Conservation (phyloP, 53 echinoderm and acorn worm genomes). For the Apostichopus leukothele region DNA sequence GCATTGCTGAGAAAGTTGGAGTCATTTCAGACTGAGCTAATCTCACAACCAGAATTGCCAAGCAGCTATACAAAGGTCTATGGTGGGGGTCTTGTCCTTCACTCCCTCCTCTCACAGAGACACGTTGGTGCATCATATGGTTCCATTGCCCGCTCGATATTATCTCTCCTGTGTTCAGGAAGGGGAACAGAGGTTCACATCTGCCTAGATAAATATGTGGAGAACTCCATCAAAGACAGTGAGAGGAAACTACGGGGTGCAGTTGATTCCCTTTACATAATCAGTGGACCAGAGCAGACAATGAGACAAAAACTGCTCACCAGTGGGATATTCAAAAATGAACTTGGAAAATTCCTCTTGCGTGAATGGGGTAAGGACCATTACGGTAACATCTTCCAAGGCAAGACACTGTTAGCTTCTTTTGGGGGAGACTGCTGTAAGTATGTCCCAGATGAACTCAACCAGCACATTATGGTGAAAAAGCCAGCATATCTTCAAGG, state of each 20-base stretch:
- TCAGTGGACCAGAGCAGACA: conserved; percentile 63
- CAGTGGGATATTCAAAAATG: conserved; percentile 67
- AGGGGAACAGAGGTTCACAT: conserved; percentile 55
- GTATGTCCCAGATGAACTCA: conserved; percentile 48
- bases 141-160: conserved; percentile 53
- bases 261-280: conserved; percentile 47
- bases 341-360: conserved; percentile 64
- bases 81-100: conserved; percentile 61
- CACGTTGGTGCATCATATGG: conserved; percentile 51
- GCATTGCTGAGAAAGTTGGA: conserved; percentile 54
- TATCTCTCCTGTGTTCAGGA: conserved; percentile 48
- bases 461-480: conserved; percentile 13
- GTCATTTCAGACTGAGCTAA: conserved; percentile 45
- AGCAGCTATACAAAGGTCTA: conserved; percentile 36
- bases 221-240: conserved; percentile 61
- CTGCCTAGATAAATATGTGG: conserved; percentile 63
- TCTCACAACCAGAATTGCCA: conserved; percentile 17
- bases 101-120: conserved; percentile 18
- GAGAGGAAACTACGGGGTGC: conserved; percentile 64
- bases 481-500: conserved; percentile 56
- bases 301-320: conserved; percentile 57
- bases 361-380: conserved; percentile 65
- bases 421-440: conserved; percentile 64
- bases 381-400: conserved; percentile 38
- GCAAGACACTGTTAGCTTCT: conserved; percentile 62